phyloP scores from a whole-genome alignment of 2,113 vertebrate species.

The Neogobius melanostomus region DNA sequence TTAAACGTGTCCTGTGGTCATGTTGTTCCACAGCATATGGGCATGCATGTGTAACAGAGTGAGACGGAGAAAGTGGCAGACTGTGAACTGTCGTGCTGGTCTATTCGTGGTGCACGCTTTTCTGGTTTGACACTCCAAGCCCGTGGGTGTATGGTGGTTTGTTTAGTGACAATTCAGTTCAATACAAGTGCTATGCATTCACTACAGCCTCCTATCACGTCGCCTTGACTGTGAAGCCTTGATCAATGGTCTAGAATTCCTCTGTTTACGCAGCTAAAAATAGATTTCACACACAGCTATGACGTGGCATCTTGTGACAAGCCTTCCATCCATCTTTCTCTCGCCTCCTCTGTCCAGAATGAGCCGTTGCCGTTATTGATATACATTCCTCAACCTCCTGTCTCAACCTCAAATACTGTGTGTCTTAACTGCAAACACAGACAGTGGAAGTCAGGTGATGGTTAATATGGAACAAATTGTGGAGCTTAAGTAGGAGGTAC shows the following conservation, averaged over 20 bases:
- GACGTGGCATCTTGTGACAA: slow-evolving; percentile 65
- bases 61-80: slow-evolving; percentile 5
- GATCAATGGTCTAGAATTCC: slow-evolving; percentile 66
- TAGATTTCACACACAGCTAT: slow-evolving; percentile 64
- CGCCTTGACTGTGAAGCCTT: slow-evolving; percentile 24
- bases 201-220: slow-evolving; percentile 31
- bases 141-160: not conserved
- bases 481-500: not conserved
- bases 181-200: slow-evolving; percentile 27
- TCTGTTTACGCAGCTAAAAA: slow-evolving; percentile 74
- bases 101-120: slow-evolving; percentile 31
- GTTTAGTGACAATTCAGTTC: slow-evolving; percentile 1
- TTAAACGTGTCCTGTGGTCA: not conserved
- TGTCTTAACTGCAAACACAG: not conserved
- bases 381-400: slow-evolving; percentile 38
- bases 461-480: not conserved
- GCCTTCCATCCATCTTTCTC: not conserved
- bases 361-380: slow-evolving; percentile 36
- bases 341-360: slow-evolving; percentile 10
- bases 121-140: slow-evolving; percentile 17
- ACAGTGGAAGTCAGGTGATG: not conserved
- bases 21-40: not conserved
- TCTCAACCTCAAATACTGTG: slow-evolving; percentile 8
- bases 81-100: slow-evolving; percentile 5
- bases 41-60: slow-evolving; percentile 6